Conservation (phyloP, 2,113 vertebrate species). For the Chlorodrepanis virens region DNA sequence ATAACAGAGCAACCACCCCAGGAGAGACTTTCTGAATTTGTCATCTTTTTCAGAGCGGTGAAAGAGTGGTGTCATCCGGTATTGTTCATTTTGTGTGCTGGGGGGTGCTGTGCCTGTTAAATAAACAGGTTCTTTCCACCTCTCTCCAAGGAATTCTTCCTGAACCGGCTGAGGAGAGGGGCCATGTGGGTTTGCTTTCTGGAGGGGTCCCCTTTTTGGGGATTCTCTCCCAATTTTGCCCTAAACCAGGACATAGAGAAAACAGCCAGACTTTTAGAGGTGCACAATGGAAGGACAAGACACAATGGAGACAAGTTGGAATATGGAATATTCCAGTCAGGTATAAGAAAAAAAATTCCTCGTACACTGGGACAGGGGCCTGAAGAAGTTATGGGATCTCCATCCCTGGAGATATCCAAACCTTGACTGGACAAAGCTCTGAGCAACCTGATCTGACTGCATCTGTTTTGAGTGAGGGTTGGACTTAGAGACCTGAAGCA, state of each 20-base stretch:
- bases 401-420: neutral
- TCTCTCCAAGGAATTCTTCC: no score
- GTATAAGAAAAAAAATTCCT: neutral
- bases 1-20: no score
- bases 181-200: no score
- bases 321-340: neutral
- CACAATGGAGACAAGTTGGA: neutral
- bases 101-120: no score
- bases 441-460: neutral
- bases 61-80: no score
- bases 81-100: no score
- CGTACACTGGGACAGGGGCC: neutral
- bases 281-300: neutral
- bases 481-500: neutral
- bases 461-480: neutral
- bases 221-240: no score
- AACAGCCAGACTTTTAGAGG: neutral
- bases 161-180: no score
- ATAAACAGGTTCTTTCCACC: no score
- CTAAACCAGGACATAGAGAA: neutral
- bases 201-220: no score
- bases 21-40: no score
- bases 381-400: neutral
- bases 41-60: no score
- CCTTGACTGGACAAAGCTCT: neutral